Evolutionary conservation across 2,888 invertebrate genomes (phyloP), one percentile per base, ranked within the genome.

Genomic region (Gandaritis pyraliata): DNA sequence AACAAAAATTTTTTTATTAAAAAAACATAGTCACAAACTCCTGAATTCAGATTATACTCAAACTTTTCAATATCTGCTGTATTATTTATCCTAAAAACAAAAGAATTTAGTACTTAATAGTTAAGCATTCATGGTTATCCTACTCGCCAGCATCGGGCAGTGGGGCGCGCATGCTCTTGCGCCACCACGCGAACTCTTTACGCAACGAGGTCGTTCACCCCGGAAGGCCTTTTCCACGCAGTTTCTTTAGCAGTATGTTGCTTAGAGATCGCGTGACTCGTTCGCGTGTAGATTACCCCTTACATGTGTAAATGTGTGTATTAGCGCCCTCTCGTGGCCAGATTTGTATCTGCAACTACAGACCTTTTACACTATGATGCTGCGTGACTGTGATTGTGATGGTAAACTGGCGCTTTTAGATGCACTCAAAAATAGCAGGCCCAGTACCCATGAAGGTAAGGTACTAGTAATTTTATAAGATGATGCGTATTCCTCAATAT

Each of bases 201-300:
- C 90, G 91, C 92, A 92, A 92, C 88, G 77, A 81, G 90, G 88
- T 82, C 90, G 72, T 90, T 92, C 85, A 92, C 91, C 92, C 91
- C 92, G 92, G 92, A 91, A 92, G 90, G 82, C 88, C 85, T 89
- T 92, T 90, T 90, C 90, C 89, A 88, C 80, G 80, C 84, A 83
- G 89, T 90, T 90, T 90, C 90, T 90, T 88, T 87, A 87, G 76
- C 86, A 88, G 85, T 90, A 81, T 89, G 89, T 88, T 90, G 88
- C 83, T 88, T 86, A 82, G 71, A 72, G 80, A 79, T 91, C 87
- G 91, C 91, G 90, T 92, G 91, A 87, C 86, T 81, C 65, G 81
- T 71, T 89, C 80, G 87, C 90, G 85, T 90, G 88, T 80, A 77
- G 75, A 76, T 33, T 33, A 8, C 33, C 78, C 76, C 64, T 78